Evolutionary conservation across 1,140 invertebrate genomes (phyloP), one percentile per base, ranked within the genome.

Genomic region (Polypedilum vanderplanki): DNA sequence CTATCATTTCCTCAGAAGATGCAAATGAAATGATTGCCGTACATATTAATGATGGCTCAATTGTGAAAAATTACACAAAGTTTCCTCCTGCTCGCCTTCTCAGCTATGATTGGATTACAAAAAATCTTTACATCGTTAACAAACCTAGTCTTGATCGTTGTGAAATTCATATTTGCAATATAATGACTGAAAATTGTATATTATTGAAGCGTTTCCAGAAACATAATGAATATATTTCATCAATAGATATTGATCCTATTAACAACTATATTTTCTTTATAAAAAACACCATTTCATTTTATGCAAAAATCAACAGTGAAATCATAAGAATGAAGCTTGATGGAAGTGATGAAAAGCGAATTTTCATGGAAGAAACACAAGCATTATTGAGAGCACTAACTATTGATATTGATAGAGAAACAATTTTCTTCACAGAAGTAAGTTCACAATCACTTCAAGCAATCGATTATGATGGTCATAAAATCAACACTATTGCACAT

Each of bases 71-170:
- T 89, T 0, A 82, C 86, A 0, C 85, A 33, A 33, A 86, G 3
- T 78, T 92, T 7, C 86, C 87, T 9, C 86, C 77, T 46, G 93
- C 93, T 0, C 87, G 86, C 76, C 86, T 89, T 77, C 78, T 95
- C 18, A 86, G 90, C 0, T 85, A 93, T 7, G 92, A 95, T 79
- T 94, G 92, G 92, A 83, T 90, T 12, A 90, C 89, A 0, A 85
- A 88, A 15, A 94, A 94, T 78, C 83, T 93, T 0, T 94, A 94
- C 79, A 92, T 89, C 79, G 87, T 88, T 75, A 88, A 91, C 79
- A 87, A 86, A 75, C 84, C 85, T 4, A 78, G 79, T 1, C 41
- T 74, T 0, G 79, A 78, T 1, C 83, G 81, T 40, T 20, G n/a
- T 41, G 80, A 78, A 12, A 83, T 89, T 3, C 79, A 85, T 74